Evolutionary conservation across 2,797 vertebrate genomes (phyloP).

Genomic region (Limnodromus scolopaceus): DNA sequence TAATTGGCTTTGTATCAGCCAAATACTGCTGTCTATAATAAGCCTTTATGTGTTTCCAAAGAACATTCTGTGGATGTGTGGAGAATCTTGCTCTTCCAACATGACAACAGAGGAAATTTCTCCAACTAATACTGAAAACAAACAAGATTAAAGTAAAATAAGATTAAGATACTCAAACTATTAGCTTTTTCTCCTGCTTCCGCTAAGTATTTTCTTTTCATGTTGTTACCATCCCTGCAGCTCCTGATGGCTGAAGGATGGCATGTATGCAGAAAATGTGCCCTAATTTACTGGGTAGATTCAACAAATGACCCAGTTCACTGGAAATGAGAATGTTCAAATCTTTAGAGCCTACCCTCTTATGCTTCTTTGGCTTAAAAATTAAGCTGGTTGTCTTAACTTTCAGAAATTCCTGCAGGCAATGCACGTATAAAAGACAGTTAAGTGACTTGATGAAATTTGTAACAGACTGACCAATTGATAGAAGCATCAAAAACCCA

Average conservation of each 20-base stretch:
- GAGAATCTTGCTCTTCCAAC: background rate
- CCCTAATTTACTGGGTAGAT: background rate
- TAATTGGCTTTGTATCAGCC: background rate
- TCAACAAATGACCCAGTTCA: background rate
- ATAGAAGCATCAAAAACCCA: background rate
- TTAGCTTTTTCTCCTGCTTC: constrained; percentile 26
- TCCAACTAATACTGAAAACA: constrained; percentile 13
- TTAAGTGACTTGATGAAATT: background rate
- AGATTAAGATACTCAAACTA: constrained; percentile 34
- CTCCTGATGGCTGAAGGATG: background rate
- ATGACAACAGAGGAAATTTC: constrained; percentile 35
- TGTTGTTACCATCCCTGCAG: background rate
- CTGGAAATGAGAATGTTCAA: background rate
- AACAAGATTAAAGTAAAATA: constrained; percentile 47
- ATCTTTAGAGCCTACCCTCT: background rate
- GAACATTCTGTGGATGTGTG: background rate
- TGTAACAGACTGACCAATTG: background rate
- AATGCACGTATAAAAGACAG: background rate
- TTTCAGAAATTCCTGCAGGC: background rate
- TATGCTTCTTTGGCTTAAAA: background rate
- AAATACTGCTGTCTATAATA: background rate
- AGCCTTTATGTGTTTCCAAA: background rate
- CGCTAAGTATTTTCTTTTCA: background rate
- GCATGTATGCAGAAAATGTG: background rate
- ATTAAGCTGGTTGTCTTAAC: background rate